Base-by-base conservation (phyloP, 1,140 invertebrate species). In the Drosophila lini region DNA sequence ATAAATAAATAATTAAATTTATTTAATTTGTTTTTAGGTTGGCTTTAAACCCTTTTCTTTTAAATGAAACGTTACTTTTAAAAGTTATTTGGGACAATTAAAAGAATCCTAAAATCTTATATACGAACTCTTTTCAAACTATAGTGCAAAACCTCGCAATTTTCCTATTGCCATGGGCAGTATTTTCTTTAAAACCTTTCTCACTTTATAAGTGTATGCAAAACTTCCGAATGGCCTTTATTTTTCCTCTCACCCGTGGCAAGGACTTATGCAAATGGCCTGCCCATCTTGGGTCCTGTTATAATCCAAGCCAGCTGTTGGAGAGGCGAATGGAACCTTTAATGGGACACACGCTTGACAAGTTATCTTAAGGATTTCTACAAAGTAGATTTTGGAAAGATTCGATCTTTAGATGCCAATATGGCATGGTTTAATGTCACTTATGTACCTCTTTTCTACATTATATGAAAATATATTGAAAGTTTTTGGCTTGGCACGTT, bases 221-320 rank as follows among this genome's bases (percentile, higher is more conserved):
- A 34, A 57, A 53, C 48, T 25, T 34, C 32, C 34, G 34, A 64
- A 65, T 47, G 31, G 19, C 56, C 41, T 63, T 74, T 69, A 55
- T 44, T 15, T 42, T 47, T 45, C 34, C 42, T 36, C 45, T 81
- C 56, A 61, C 60, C 74, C 84, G 47, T 70, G 65, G 62, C 53
- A 45, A 53, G 71, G 85, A 74, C 71, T 88, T 89, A 83, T 88
- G 80, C 62, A 88, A 88, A 88, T 88, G 50, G 28, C 53, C 48
- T 70, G 53, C 59, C 59, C 64, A 61, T 32, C 40, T 38, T 22
- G 65, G 50, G 32, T 69, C 28, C 34, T 47, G 38, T 47, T 34
- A 48, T 48, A 69, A 47, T 34, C 64, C 61, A 45, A 50, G 64
- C 74, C 65, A 65, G 64, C 81, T 45, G 44, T 44, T 58, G 47